A percentile compares a stretch with the other conserved stretches of the same genome.
phyloP scores from a whole-genome alignment of 2,888 invertebrate species.

The Conchocele bisecta region DNA sequence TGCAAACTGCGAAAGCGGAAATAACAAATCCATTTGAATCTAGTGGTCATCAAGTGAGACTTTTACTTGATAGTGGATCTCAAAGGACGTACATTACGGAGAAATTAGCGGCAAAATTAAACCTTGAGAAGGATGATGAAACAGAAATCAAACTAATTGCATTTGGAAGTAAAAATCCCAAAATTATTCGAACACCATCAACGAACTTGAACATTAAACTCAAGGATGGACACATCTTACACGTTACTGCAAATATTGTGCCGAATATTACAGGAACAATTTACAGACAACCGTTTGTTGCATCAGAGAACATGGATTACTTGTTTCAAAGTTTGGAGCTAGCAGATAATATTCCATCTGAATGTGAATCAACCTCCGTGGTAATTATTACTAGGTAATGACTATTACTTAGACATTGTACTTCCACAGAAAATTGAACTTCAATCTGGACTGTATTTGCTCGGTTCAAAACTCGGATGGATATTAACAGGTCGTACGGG shows the following conservation, averaged over 20 bases:
- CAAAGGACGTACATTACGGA: constrained; percentile 27
- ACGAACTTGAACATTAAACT: background rate
- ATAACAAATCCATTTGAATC: background rate
- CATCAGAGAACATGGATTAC: background rate
- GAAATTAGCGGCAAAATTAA: constrained; percentile 10
- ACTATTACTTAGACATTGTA: constrained; percentile 29
- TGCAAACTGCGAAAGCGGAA: constrained; percentile 22
- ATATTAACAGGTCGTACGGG: constrained; percentile 23
- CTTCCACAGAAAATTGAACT: constrained; percentile 32
- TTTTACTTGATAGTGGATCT: constrained; percentile 23
- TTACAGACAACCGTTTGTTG: constrained; percentile 2
- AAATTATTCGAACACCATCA: constrained; percentile 2
- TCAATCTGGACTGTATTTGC: constrained; percentile 28
- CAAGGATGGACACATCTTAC: constrained; percentile 6
- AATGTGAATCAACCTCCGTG: constrained; percentile 11
- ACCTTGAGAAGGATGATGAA: background rate
- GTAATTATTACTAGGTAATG: constrained; percentile 28
- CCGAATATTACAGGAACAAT: constrained; percentile 11
- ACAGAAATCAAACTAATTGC: constrained; percentile 13
- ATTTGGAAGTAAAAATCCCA: constrained; percentile 30
- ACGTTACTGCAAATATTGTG: constrained; percentile 5
- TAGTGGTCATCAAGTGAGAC: background rate
- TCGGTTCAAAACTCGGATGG: constrained; percentile 39
- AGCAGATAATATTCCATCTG: constrained; percentile 8
- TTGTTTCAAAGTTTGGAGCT: background rate